Conservation (phyloP, 2,888 invertebrate genomes). For the Hydrotaea cyrtoneurina region DNA sequence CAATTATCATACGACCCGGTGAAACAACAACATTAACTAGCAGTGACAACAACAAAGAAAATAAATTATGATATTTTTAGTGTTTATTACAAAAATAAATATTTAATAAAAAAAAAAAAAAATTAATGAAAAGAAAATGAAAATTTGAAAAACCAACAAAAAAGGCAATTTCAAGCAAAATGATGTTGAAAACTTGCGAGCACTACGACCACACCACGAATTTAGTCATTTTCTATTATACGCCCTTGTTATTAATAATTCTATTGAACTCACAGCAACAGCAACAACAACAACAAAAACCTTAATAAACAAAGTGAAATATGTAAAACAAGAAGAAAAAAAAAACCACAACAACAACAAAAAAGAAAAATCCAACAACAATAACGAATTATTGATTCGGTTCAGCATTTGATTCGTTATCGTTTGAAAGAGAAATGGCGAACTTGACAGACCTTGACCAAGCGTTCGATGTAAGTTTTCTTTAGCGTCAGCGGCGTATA, state of each 20-base stretch:
- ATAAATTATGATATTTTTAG: conserved; percentile 28
- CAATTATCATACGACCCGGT: neutral
- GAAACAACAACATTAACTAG: neutral
- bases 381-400: conserved; percentile 33
- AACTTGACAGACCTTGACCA: conserved; percentile 67
- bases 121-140: neutral
- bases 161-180: conserved; percentile 45
- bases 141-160: conserved; percentile 32
- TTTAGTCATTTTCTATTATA: conserved; percentile 2
- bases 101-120: neutral
- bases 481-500: neutral
- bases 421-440: conserved; percentile 55
- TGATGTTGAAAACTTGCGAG: conserved; percentile 35
- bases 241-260: conserved; percentile 1
- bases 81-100: neutral
- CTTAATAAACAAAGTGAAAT: conserved; percentile 27
- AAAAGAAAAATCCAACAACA: conserved; percentile 17
- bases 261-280: conserved; percentile 10
- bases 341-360: conserved; percentile 31
- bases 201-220: neutral
- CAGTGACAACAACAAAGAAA: conserved; percentile 42
- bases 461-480: conserved; percentile 60
- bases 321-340: conserved; percentile 11
- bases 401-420: neutral
- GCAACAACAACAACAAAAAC: conserved; percentile 10